Evolutionary conservation across 2,797 vertebrate genomes (phyloP), one percentile per base, ranked within the genome.

Genomic region (Distichodus sexfasciatus): DNA sequence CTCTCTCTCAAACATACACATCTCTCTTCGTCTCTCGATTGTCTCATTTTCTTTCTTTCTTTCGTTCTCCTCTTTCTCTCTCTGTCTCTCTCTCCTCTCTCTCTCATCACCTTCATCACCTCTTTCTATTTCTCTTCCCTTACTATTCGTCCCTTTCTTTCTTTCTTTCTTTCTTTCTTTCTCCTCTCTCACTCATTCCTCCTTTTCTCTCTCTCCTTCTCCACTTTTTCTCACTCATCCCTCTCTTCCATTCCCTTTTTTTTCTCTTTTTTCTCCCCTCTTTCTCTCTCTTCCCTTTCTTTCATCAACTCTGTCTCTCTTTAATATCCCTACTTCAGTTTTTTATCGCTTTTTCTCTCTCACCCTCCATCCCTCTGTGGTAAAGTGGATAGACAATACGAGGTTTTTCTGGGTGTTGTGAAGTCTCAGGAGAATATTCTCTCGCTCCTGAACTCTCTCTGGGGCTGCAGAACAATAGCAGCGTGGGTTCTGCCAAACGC

Each of bases 391-490:
- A 43, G 15, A n/a, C 36, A 43, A 55, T 54, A 14, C 31, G n/a
- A 54, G 31, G 47, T 7, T 38, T 40, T 41, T 62, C 26, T 12
- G 23, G 28, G 55, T 53, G 50, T 48, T 67, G 38, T 54, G 28
- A 47, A 46, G 19, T 28, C 66, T 51, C 66, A 41, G 14, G 47
- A 43, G 28, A 58, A 50, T 35, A 43, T n/a, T 36, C 29, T 66
- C 15, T 23, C 17, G 24, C 11, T 40, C 47, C 8, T 58, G 53
- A 74, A 74, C 66, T 51, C 54, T 36, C 43, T 58, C 19, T 43
- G 61, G 61, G 46, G 50, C 61, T 11, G 10, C 35, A 54, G 24
- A 66, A 66, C 50, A 55, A 55, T 66, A 31, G 48, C 11, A 31
- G 28, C 9, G 21, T 26, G n/a, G 47, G 29, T 31, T 35, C 21